phyloP scores from a whole-genome alignment of 2,113 vertebrate genomes.

The Macquaria ambigua region DNA sequence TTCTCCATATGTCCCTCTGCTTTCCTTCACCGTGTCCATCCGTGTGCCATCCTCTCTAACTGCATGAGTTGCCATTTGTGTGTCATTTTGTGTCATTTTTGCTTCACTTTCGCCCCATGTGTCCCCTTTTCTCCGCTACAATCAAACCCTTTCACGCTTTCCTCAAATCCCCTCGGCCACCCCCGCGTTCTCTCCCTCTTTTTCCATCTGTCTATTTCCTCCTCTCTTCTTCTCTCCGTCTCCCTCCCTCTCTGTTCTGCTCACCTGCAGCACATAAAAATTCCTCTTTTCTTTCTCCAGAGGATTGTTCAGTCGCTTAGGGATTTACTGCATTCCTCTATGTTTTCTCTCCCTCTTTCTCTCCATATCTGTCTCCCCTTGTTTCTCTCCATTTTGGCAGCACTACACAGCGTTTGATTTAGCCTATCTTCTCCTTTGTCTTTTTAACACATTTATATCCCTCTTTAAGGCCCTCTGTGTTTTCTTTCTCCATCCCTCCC shows the following conservation, averaged over 20 bases:
- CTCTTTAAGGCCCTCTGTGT: constrained; percentile 55
- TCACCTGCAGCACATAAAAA: constrained; percentile 91
- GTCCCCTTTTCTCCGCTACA: constrained; percentile 66
- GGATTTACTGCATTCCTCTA: constrained; percentile 88
- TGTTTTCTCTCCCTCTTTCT: constrained; percentile 71
- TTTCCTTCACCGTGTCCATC: constrained; percentile 39
- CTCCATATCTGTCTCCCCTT: constrained; percentile 69
- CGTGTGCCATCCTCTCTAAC: constrained; percentile 47
- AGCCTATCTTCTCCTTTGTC: constrained; percentile 70
- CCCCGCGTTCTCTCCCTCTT: constrained; percentile 73
- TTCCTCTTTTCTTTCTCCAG: constrained; percentile 87
- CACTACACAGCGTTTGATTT: constrained; percentile 63
- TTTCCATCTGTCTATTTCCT: constrained; percentile 76
- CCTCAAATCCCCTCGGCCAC: constrained; percentile 77
- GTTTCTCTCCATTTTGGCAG: constrained; percentile 69
- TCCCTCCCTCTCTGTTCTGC: constrained; percentile 76
- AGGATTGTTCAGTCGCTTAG: constrained; percentile 82
- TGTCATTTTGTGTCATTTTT: constrained; percentile 69
- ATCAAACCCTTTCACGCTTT: constrained; percentile 76
- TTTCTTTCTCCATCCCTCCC: constrained; percentile 65
- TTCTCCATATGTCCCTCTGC: constrained; percentile 63
- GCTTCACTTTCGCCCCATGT: constrained; percentile 69
- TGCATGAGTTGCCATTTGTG: constrained; percentile 52
- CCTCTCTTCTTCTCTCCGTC: constrained; percentile 52
- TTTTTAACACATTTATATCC: constrained; percentile 77